phyloP scores from a whole-genome alignment of 2,888 invertebrate species.

The Schizotus pectinicornis region DNA sequence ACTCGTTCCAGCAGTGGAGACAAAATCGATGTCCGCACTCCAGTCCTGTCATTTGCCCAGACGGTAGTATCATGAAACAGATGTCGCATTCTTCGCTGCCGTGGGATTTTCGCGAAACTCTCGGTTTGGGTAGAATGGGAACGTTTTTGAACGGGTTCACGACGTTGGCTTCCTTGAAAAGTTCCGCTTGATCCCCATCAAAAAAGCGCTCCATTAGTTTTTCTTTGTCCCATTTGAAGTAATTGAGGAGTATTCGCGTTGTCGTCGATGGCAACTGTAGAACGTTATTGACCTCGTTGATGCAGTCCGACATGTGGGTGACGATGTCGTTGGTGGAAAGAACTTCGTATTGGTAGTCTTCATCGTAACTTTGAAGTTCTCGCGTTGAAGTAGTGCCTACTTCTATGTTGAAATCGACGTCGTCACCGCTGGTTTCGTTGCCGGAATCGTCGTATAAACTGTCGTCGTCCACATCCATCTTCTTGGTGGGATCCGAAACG shows the following conservation, averaged over 20 bases:
- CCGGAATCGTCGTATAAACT: conserved; percentile 88
- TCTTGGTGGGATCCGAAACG: conserved; percentile 14
- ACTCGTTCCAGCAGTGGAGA: conserved; percentile 94
- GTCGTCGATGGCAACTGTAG: conserved; percentile 91
- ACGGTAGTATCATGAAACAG: conserved; percentile 87
- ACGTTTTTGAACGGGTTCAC: conserved; percentile 89
- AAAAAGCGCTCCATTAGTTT: conserved; percentile 97
- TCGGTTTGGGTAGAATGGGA: conserved; percentile 68
- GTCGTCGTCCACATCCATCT: conserved; percentile 94
- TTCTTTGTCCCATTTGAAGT: conserved; percentile 99
- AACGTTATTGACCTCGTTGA: conserved; percentile 95
- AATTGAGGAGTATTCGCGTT: conserved; percentile 93
- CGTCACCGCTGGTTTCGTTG: conserved; percentile 92
- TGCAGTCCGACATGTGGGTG: conserved; percentile 96
- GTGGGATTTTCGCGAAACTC: conserved; percentile 72
- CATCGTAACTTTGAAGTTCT: conserved; percentile 81
- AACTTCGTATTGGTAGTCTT: conserved; percentile 95
- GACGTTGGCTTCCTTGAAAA: conserved; percentile 94
- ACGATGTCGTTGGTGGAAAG: conserved; percentile 96
- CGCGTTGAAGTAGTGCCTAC: conserved; percentile 76
- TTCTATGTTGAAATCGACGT: conserved; percentile 92
- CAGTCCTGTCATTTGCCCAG: conserved; percentile 87
- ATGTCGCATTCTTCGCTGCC: conserved; percentile 92
- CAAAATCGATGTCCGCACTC: conserved; percentile 98
- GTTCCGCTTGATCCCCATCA: conserved; percentile 92